These are phyloP conservation scores for Druon quercuslanigerum DNA, from an alignment of 1,140 invertebrate species.

Conservation along the genomic window DNA sequence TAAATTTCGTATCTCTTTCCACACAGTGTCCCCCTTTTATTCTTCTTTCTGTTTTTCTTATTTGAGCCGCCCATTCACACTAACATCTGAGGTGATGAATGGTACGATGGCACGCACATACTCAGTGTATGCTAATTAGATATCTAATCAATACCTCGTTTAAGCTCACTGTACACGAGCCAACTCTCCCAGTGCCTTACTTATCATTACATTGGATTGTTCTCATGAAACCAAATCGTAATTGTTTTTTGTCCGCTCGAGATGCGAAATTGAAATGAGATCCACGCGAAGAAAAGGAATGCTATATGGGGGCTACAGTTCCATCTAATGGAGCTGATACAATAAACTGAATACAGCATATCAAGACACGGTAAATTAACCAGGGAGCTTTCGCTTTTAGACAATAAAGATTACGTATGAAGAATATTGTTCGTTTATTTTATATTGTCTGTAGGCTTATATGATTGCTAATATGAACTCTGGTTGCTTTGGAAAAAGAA, in stretches of 20 bases:
- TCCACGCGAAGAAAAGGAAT: not conserved
- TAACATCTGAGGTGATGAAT: constrained; percentile 56
- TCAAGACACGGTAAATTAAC: not conserved
- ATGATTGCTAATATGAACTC: no score
- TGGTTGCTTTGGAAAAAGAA: no score
- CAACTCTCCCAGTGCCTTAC: constrained; percentile 16
- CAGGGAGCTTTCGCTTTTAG: not conserved
- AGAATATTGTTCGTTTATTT: not conserved
- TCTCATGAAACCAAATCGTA: constrained; percentile 3
- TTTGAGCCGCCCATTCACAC: constrained; percentile 43
- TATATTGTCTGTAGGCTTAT: not conserved
- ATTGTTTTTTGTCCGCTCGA: constrained; percentile 7
- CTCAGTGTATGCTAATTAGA: constrained; percentile 61
- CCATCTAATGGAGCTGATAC: not conserved
- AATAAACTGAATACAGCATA: not conserved
- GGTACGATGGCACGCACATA: constrained; percentile 51
- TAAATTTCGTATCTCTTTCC: constrained; percentile 16
- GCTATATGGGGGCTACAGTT: not conserved
- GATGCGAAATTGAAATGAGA: constrained; percentile 17
- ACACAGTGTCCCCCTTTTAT: constrained; percentile 41
- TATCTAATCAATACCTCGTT: constrained; percentile 60
- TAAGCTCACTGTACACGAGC: constrained; percentile 33
- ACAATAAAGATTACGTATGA: not conserved
- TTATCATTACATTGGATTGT: not conserved
- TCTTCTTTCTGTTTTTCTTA: constrained; percentile 37